These are phyloP conservation scores for Himalopsyche japonica DNA, from an alignment of 2,888 invertebrate genomes.

Conservation along the genomic window DNA sequence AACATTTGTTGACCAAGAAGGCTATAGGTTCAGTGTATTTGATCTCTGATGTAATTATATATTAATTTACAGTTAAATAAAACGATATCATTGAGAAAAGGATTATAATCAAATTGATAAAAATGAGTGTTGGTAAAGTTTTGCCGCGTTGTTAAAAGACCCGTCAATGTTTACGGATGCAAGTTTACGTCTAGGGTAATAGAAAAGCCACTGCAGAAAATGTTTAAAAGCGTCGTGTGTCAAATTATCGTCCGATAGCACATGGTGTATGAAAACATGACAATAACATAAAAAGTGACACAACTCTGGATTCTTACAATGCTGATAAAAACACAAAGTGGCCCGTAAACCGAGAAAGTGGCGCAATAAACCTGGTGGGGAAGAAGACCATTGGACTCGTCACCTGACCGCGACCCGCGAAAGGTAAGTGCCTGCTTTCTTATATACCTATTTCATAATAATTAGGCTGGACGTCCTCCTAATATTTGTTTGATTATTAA, in stretches of 20 bases:
- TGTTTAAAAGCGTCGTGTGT: constrained; percentile 19
- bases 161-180: neutral
- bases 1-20: too few species aligned
- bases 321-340: constrained; percentile 64
- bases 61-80: too few species aligned
- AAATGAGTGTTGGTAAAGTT: too few species aligned
- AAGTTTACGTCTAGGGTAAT: neutral
- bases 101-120: too few species aligned
- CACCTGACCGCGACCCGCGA: neutral
- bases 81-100: too few species aligned
- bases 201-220: neutral
- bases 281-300: constrained; percentile 36
- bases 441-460: neutral
- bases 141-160: neutral
- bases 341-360: constrained; percentile 62
- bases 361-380: constrained; percentile 54
- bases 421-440: neutral
- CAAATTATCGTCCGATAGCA: constrained; percentile 33
- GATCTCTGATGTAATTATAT: too few species aligned
- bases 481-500: too few species aligned
- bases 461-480: too few species aligned
- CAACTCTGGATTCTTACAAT: constrained; percentile 42
- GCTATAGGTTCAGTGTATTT: too few species aligned
- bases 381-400: constrained; percentile 5
- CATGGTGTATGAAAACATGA: constrained; percentile 31